Conservation (phyloP, 35 echinoderm and acorn worm genomes). For the Patiria miniata region DNA sequence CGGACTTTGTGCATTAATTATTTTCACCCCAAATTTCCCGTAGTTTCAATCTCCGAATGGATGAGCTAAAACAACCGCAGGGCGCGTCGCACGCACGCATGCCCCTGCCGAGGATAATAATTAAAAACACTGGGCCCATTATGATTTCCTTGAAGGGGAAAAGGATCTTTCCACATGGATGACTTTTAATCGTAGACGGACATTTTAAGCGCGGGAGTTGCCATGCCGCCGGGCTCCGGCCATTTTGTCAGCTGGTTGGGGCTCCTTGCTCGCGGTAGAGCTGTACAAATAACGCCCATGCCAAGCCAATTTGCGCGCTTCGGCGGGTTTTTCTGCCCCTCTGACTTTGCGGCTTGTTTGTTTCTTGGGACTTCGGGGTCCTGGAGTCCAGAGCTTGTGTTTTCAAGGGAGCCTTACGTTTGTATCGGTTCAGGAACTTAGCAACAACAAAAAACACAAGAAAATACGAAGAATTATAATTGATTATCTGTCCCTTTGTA, state of each 20-base stretch:
- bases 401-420: no score
- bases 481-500: no score
- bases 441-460: no score
- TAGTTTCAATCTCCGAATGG: background rate
- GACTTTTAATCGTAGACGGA: constrained; percentile 30
- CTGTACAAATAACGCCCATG: constrained; percentile 16
- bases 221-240: constrained; percentile 18
- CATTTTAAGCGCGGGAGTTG: background rate
- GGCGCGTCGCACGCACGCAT: background rate
- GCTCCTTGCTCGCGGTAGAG: constrained; percentile 20
- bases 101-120: background rate
- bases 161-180: constrained; percentile 12
- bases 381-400: no score
- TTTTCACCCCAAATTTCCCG: no score
- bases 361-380: background rate
- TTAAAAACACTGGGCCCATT: constrained; percentile 18
- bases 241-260: constrained; percentile 24
- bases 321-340: background rate
- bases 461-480: no score
- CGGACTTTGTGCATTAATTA: no score
- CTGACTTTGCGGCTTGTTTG: constrained; percentile 19
- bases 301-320: constrained; percentile 15
- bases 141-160: background rate
- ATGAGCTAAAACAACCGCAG: constrained; percentile 21
- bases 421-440: no score